These are phyloP conservation scores for Syritta pipiens DNA, from an alignment of 2,888 invertebrate genomes.

Conservation along the genomic window DNA sequence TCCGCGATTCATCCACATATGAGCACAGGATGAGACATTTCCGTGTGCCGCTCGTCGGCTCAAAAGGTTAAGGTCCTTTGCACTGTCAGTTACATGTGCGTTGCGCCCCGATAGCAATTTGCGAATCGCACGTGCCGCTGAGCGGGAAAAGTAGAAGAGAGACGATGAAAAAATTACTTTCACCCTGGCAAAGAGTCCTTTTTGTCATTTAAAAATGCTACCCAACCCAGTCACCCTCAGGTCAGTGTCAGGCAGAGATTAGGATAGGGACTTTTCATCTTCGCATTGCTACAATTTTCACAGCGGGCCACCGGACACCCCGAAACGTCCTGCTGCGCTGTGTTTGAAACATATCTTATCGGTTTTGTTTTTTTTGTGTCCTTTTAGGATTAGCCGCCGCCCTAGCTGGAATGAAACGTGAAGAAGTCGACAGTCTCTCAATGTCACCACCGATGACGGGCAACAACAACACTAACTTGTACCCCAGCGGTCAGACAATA, in stretches of 20 bases:
- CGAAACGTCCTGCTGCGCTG: slow-evolving; percentile 43
- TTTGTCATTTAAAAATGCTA: slow-evolving; percentile 44
- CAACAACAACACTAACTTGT: slow-evolving; percentile 75
- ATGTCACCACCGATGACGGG: slow-evolving; percentile 78
- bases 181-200: slow-evolving; percentile 28
- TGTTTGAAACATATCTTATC: too few relatives aligned
- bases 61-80: slow-evolving; percentile 66
- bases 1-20: slow-evolving; percentile 52
- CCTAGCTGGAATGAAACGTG: slow-evolving; percentile 78
- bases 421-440: slow-evolving; percentile 77
- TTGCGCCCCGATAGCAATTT: slow-evolving; percentile 6
- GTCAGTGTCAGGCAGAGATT: slow-evolving; percentile 47
- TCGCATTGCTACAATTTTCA: slow-evolving; percentile 67
- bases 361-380: slow-evolving; percentile 50
- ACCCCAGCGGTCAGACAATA: slow-evolving; percentile 75
- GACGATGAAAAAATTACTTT: slow-evolving; percentile 37
- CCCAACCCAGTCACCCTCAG: slow-evolving; percentile 56
- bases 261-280: slow-evolving; percentile 22
- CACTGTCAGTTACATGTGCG: slow-evolving; percentile 47
- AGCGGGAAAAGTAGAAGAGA: not conserved
- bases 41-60: slow-evolving; percentile 32
- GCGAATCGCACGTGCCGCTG: slow-evolving; percentile 48
- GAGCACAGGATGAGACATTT: slow-evolving; percentile 27
- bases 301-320: slow-evolving; percentile 56
- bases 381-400: slow-evolving; percentile 78